Conservation (phyloP, 2,113 vertebrate genomes). For the Heliornis fulica region DNA sequence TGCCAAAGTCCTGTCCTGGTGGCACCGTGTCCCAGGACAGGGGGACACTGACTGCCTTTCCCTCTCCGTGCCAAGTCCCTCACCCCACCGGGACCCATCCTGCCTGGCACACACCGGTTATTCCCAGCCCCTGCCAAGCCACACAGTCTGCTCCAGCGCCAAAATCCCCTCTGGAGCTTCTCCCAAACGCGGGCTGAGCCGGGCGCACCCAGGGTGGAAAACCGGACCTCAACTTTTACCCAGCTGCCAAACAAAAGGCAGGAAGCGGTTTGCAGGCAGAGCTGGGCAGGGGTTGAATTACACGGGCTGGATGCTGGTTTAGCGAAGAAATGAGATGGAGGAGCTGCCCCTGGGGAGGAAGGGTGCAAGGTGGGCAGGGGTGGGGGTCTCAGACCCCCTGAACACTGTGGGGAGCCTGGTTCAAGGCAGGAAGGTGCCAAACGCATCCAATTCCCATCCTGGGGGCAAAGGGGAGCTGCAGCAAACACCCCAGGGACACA, state of each 20-base stretch:
- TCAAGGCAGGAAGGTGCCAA: neutral
- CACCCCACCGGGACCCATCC: rapidly evolving
- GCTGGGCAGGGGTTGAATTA: neutral
- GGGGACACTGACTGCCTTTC: neutral
- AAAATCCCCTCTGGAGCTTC: neutral
- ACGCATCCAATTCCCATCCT: neutral
- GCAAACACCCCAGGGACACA: neutral
- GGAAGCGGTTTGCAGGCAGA: neutral
- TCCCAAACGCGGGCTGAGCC: neutral
- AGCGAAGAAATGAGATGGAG: neutral
- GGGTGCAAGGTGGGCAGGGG: neutral
- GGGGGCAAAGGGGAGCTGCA: neutral
- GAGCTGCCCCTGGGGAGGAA: neutral
- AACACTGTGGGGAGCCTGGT: rapidly evolving
- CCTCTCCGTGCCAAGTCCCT: rapidly evolving
- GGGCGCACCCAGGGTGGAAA: neutral
- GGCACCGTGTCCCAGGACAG: rapidly evolving
- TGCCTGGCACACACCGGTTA: rapidly evolving
- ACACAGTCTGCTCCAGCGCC: neutral
- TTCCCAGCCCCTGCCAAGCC: neutral
- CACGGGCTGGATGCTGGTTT: neutral
- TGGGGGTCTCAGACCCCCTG: neutral
- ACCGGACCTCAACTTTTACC: neutral
- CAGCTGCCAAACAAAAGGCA: neutral
- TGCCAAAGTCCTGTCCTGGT: neutral